Base-by-base conservation (phyloP, 1,140 invertebrate genomes). In the Bombus haemorrhoidalis region DNA sequence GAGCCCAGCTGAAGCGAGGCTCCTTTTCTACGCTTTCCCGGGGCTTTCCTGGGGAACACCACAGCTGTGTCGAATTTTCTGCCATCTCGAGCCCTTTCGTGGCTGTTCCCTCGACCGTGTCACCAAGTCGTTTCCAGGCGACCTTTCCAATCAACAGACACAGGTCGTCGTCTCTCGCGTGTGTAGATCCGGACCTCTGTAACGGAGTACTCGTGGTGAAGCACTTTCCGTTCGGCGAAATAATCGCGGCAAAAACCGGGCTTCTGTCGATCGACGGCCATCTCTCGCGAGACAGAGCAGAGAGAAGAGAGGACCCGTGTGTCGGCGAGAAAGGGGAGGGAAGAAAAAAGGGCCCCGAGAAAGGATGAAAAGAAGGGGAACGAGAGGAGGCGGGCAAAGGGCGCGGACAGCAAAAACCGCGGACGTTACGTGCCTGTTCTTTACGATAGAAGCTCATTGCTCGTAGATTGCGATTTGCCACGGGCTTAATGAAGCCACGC, bases 381-480 rank as follows among this genome's bases (percentile, higher is more conserved):
- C 18, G 59, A 64, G 87, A 74, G 77, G 82, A 78, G 82, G 74
- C 43, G 79, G 47, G 76, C 57, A 66, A 59, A 83, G 79, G 39
- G 83, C 64, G 79, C 75, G 81, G 64, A 71, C 43, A 71, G 83
- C 92, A 95, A 94, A 94, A 94, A 93, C 85, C 85, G 77, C 78
- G 77, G 90, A 87, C 89, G 91, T 92, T 93, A 94, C 93, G 92
- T 93, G 93, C 91, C 79, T 89, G 68, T 91, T 91, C 91, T 90
- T 91, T 91, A 91, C 90, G 90, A 91, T 91, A 91, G 86, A 91
- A 86, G 88, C 93, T 94, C 94, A 93, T 94, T 94, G 93, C 94
- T 93, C 92, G 93, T 93, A 94, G 93, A 95, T 94, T 94, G 93
- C 93, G 92, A 95, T 95, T 95, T 93, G 94, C 91, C 89, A 95